phyloP scores from a whole-genome alignment of 1,140 invertebrate species.

The Asobara japonica region DNA sequence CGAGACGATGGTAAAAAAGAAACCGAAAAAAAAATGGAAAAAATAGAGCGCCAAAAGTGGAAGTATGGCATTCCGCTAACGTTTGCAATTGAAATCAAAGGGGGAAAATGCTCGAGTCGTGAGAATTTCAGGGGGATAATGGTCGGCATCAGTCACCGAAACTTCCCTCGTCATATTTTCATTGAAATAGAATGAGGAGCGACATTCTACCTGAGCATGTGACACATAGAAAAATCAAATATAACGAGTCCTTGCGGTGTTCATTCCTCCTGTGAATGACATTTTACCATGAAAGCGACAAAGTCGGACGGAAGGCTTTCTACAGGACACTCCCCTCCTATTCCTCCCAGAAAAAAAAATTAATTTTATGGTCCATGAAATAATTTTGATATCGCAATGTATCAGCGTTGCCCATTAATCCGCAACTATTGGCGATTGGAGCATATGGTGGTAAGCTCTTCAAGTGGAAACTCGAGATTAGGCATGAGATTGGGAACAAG shows the following conservation, averaged over 20 bases:
- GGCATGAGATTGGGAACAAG: neutral
- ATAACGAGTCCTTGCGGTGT: conserved; percentile 6
- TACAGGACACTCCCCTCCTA: too few relatives aligned
- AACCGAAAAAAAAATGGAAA: neutral
- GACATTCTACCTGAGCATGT: neutral
- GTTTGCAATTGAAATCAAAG: conserved; percentile 50
- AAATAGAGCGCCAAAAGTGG: neutral
- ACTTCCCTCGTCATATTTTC: conserved; percentile 51
- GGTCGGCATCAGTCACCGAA: conserved; percentile 45
- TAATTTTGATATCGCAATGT: too few relatives aligned
- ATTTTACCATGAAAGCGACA: neutral
- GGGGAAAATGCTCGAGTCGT: conserved; percentile 35
- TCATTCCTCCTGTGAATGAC: neutral
- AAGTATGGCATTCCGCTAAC: conserved; percentile 29
- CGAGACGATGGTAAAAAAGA: neutral
- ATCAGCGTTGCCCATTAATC: neutral
- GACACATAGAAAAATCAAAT: conserved; percentile 3
- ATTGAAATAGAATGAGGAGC: conserved; percentile 40
- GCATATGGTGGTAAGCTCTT: neutral
- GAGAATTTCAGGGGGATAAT: conserved; percentile 41
- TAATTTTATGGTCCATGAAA: too few relatives aligned
- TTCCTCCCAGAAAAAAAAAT: too few relatives aligned
- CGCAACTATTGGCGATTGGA: neutral
- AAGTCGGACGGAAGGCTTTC: neutral
- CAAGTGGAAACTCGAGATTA: neutral